Percentiles rank a stretch among this genome's conserved stretches.
Conservation (phyloP, 1,140 invertebrate genomes). For the Solen grandis region DNA sequence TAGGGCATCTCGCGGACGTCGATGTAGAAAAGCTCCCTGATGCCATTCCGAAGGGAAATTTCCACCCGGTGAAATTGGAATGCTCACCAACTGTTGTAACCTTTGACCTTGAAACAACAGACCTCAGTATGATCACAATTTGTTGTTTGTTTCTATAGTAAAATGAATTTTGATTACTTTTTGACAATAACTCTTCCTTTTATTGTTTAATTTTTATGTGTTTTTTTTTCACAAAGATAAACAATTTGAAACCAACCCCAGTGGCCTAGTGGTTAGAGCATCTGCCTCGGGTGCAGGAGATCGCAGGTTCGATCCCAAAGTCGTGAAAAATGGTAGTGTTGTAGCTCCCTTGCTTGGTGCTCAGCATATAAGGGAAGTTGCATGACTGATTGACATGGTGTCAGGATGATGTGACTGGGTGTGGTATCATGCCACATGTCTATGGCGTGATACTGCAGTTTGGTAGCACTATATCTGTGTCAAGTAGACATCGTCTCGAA, state of each 20-base stretch:
- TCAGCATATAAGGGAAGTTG: background rate
- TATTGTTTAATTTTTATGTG: no score
- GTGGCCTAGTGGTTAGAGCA: background rate
- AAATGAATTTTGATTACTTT: no score
- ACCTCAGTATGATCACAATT: no score
- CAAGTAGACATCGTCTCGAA: no score
- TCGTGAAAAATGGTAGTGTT: background rate
- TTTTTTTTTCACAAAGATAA: background rate
- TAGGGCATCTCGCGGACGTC: no score
- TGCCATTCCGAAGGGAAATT: no score
- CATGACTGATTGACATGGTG: background rate
- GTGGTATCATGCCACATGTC: background rate
- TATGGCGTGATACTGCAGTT: background rate
- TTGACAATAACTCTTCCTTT: no score
- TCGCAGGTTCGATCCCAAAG: background rate
- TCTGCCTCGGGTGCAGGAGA: background rate
- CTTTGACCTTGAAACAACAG: no score
- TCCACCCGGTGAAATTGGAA: no score
- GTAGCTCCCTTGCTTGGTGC: background rate
- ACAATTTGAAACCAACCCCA: background rate
- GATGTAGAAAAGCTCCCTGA: no score
- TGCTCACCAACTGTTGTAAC: no score
- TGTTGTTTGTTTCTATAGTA: no score
- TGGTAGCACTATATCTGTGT: background rate
- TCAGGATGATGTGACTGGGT: background rate